Evolutionary conservation across 2,888 invertebrate species (phyloP), one percentile per base, ranked within the genome.

Genomic region (Lasioglossum lativentre): DNA sequence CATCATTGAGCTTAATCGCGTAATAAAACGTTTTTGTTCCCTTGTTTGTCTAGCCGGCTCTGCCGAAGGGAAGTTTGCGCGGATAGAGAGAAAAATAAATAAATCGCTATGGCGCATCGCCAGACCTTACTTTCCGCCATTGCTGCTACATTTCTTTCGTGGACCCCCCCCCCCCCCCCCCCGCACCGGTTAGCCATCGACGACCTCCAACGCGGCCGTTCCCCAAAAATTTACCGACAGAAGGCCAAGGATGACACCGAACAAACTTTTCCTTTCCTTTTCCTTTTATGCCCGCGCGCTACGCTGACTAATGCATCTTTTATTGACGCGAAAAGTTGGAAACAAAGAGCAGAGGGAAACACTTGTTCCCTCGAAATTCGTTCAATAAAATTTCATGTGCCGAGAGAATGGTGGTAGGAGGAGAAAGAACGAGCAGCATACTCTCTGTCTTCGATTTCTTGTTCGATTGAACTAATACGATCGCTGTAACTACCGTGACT

Each of bases 1-100:
- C 93, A 91, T 94, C 92, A 93, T 90, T 85, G 90, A 85, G 91
- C 92, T 94, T 94, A 94, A 94, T 94, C 93, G 93, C 91, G 92
- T 93, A 94, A 94, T 94, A 94, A 94, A 94, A 93, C 93, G 92
- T 94, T 94, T 93, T 93, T 93, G 91, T 90, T 86, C 91, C 88
- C 90, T 90, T 93, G 92, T 94, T 94, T 94, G 93, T 94, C 92
- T 89, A 91, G 90, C 89, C 90, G 83, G 82, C 85, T 85, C 83
- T 82, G 75, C 84, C 78, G 75, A 78, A 82, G 72, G 79, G 73
- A 83, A 86, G 89, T 90, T 90, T 85, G 84, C 87, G 70, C 84
- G 63, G 63, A 66, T 86, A n/a, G 87, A 56, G n/a, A 83, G 91
- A 91, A 92, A 93, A 93, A 94, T 94, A 93, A 93, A 93, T 94